These are phyloP conservation scores for Drosophila multiciliata DNA, from an alignment of 2,888 invertebrate genomes.

Conservation along the genomic window DNA sequence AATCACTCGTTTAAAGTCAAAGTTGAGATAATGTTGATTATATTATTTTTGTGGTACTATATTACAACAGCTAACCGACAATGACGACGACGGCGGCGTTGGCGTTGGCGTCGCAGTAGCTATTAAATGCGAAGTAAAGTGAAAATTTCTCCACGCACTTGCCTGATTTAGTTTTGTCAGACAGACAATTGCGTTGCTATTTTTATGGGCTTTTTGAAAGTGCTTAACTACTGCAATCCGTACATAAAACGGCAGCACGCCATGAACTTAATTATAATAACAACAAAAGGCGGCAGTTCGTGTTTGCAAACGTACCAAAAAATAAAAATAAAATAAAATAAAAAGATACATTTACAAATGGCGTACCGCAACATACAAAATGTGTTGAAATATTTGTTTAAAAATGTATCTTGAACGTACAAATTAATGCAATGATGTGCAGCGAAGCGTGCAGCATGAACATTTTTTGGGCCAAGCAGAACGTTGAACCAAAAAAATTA, in stretches of 20 bases:
- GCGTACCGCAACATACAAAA: slow-evolving; percentile 31
- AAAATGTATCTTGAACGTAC: slow-evolving; percentile 47
- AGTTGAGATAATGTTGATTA: slow-evolving; percentile 34
- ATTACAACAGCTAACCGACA: slow-evolving; percentile 6
- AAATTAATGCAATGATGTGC: slow-evolving; percentile 72
- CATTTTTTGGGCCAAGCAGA: slow-evolving; percentile 61
- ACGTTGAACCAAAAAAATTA: slow-evolving; percentile 66
- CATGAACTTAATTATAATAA: slow-evolving; percentile 71
- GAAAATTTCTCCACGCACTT: slow-evolving; percentile 68
- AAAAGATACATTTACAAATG: slow-evolving; percentile 44
- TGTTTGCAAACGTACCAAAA: slow-evolving; percentile 36
- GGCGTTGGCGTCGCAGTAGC: not conserved
- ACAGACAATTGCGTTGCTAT: slow-evolving; percentile 63
- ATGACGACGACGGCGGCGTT: not conserved
- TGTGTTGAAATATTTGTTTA: slow-evolving; percentile 57
- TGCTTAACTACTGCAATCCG: slow-evolving; percentile 39
- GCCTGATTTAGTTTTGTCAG: slow-evolving; percentile 61
- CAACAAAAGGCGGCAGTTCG: slow-evolving; percentile 46
- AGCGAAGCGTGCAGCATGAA: slow-evolving; percentile 72
- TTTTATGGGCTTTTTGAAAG: slow-evolving; percentile 69
- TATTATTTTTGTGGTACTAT: slow-evolving; percentile 5
- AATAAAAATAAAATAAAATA: not conserved
- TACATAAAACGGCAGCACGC: slow-evolving; percentile 53
- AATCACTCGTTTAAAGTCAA: slow-evolving; percentile 38
- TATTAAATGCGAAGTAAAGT: slow-evolving; percentile 36